These are phyloP conservation scores for Chionis minor DNA, from an alignment of 2,113 vertebrate genomes.

Conservation along the genomic window DNA sequence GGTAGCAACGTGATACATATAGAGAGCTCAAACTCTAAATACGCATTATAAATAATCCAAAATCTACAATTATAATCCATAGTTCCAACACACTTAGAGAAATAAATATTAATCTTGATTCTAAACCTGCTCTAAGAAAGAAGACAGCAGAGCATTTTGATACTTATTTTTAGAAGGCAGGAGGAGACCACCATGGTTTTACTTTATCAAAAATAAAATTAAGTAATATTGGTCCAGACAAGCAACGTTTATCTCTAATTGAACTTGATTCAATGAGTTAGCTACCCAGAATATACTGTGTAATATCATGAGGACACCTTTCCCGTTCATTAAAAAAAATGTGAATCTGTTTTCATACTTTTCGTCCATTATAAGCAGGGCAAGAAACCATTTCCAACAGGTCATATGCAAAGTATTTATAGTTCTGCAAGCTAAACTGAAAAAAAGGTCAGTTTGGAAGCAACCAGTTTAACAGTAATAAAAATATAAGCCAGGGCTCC, in stretches of 20 bases:
- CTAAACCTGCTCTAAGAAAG: background rate
- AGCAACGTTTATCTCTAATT: background rate
- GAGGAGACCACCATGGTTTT: background rate
- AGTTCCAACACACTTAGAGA: background rate
- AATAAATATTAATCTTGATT: background rate
- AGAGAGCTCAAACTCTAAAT: background rate
- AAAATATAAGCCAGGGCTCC: background rate
- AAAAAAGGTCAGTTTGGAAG: background rate
- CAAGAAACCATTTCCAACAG: background rate
- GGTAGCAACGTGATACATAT: background rate
- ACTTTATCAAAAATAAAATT: background rate
- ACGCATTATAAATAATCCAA: background rate
- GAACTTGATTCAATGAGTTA: background rate
- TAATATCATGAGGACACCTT: background rate
- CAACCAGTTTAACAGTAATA: background rate
- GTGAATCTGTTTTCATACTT: background rate
- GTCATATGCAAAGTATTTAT: background rate
- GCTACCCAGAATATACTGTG: background rate
- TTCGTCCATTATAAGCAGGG: background rate
- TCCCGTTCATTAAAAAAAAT: background rate
- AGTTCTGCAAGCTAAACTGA: background rate
- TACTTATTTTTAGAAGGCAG: background rate
- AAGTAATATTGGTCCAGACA: background rate
- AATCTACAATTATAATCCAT: background rate
- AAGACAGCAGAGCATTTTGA: background rate